Percentiles rank a stretch among this genome's conserved stretches.
These are phyloP conservation scores for Sphaerodactylus townsendi DNA, from an alignment of 2,113 vertebrate species.

Conservation along the genomic window DNA sequence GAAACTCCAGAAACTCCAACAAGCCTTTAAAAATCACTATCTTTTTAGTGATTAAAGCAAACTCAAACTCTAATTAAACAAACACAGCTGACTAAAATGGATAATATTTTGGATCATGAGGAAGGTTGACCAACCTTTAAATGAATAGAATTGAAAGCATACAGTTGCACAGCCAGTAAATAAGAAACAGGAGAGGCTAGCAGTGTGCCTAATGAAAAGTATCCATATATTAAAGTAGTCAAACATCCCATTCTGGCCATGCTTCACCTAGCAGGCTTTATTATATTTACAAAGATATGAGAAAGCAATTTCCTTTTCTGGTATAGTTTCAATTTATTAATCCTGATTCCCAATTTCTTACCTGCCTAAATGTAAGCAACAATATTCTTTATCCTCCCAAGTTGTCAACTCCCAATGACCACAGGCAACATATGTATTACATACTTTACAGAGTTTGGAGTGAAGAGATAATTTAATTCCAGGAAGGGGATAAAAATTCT, in stretches of 20 bases:
- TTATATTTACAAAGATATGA: constrained; percentile 21
- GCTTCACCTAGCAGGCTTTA: background rate
- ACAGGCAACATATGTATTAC: background rate
- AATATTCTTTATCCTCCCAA: constrained; percentile 29
- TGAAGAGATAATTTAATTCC: constrained; percentile 18
- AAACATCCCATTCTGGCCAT: background rate
- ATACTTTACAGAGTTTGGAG: background rate
- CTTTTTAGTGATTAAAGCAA: background rate
- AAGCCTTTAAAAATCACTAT: background rate
- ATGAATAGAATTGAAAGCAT: background rate
- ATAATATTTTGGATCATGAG: background rate
- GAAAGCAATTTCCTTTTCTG: constrained; percentile 40
- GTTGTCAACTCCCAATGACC: constrained; percentile 30
- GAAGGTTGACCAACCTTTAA: background rate
- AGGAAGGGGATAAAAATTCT: background rate
- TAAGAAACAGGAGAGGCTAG: background rate
- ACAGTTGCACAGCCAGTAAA: background rate
- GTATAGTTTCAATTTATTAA: constrained; percentile 53
- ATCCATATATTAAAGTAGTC: background rate
- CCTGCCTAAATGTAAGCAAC: constrained; percentile 29
- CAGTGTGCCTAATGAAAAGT: background rate
- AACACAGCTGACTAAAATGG: background rate
- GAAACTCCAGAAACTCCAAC: background rate
- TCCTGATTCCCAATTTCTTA: constrained; percentile 41
- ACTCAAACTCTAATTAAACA: background rate